Base-by-base conservation (phyloP, 2,113 vertebrate species). In the Nothoprocta pentlandii region DNA sequence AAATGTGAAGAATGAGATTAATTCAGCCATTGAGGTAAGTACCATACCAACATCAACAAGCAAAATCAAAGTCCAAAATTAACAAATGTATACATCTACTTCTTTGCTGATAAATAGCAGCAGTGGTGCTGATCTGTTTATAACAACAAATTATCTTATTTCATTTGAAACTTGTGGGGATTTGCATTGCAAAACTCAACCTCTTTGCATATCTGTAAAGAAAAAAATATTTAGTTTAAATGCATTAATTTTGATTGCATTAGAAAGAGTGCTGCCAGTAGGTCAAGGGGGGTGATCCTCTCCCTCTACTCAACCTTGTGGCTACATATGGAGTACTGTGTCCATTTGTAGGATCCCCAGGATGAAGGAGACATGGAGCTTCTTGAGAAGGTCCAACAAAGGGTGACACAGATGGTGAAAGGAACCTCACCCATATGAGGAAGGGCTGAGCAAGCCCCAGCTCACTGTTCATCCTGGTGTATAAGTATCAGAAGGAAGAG, bases 61-160 rank as follows among this genome's bases (percentile, higher is more conserved):
- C 90, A 63, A 74, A 78, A 34, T n/a, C 8, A 59, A 73, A 64
- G 41, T 87, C 34, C 58, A n/a, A 42, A 28, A 53, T 36, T 36
- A 92, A 47, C 10, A 96, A 90, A 59, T 63, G 4, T 85, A 74
- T 94, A 63, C 32, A 64, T 91, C 71, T 95, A 74, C 30, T 91
- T 88, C 11, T 90, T 80, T 94, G 47, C 82, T 94, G 74, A 46
- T 89, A 96, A 91, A 30, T 32, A 84, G 54, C 26, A 83, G 58
- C 67, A 88, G 63, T 84, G 58, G 12, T 5, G 19, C 32, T 86
- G 75, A 88, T 54, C 44, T 93, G 91, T 94, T 80, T 85, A 71
- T 87, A 67, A 66, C 30, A 89, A 54, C 16, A 93, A 70, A 92
- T 91, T 92, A 89, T 69, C 36, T 87, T 30, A 44, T 70, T 92